Conservation (phyloP, 1,140 invertebrate species). For the Caenorhabditis briggsae region DNA sequence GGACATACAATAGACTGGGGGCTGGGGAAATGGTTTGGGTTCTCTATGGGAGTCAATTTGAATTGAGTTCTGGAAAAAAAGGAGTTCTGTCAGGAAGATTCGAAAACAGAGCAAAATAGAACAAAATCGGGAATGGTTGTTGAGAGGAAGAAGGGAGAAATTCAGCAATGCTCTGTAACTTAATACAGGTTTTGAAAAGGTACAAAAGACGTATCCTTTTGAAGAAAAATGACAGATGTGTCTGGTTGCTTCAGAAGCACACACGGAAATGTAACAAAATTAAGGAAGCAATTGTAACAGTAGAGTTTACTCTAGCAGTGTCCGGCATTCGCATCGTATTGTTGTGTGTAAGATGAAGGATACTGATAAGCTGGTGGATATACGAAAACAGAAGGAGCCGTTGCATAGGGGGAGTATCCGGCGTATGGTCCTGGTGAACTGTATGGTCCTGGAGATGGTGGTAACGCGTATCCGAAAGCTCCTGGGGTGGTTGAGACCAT, state of each 20-base stretch:
- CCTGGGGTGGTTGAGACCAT: neutral
- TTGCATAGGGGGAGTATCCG: neutral
- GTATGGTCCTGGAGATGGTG: neutral
- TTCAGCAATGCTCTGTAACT: neutral
- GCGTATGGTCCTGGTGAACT: neutral
- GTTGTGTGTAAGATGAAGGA: neutral
- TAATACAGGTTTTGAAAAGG: neutral
- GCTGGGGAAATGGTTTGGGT: no score
- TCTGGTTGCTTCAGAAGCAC: constrained; percentile 37
- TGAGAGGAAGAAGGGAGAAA: neutral
- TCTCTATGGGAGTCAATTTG: no score
- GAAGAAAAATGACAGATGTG: no score
- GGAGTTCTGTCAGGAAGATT: no score
- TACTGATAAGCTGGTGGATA: constrained; percentile 11
- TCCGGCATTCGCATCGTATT: constrained; percentile 6
- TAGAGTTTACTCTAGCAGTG: neutral
- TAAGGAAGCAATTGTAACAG: neutral
- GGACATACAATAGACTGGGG: constrained; percentile 10
- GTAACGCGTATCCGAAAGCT: neutral
- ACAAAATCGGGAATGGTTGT: neutral
- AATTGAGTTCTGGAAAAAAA: no score
- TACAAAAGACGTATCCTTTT: no score
- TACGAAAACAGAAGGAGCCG: neutral
- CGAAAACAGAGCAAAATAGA: no score
- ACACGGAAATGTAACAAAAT: constrained; percentile 18